Evolutionary conservation across 2,113 vertebrate species (phyloP).

Genomic region (Aplodontia rufa): DNA sequence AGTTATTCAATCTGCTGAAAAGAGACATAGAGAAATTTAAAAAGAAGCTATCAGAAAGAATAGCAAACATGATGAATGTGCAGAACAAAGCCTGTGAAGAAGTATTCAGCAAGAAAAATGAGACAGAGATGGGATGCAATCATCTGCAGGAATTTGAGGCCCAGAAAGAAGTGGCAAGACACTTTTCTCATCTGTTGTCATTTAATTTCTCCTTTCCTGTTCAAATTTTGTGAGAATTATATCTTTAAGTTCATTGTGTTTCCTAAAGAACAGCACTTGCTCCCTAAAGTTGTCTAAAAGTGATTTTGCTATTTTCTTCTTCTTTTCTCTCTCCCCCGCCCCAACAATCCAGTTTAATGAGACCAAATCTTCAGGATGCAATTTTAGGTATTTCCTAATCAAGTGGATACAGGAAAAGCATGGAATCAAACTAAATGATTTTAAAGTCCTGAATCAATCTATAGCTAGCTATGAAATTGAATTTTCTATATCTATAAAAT

Average conservation of each 20-base stretch:
- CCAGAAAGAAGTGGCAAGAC: constrained; percentile 16
- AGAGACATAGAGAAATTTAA: not conserved
- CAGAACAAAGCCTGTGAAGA: not conserved
- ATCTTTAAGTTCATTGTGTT: constrained; percentile 36
- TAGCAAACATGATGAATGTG: not conserved
- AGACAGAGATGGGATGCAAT: not conserved
- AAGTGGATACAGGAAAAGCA: not conserved
- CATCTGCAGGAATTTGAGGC: not conserved
- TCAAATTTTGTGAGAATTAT: constrained; percentile 27
- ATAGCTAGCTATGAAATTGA: not conserved
- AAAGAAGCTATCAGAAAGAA: not conserved
- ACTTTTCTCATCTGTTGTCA: not conserved
- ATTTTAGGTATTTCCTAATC: constrained; percentile 37
- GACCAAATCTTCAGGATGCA: not conserved
- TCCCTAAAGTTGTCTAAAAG: not conserved
- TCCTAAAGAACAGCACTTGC: constrained; percentile 22
- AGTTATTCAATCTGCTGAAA: constrained; percentile 2
- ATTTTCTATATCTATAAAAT: not conserved
- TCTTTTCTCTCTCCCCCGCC: not conserved
- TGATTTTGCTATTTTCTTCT: not conserved
- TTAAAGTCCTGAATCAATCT: constrained; percentile 30
- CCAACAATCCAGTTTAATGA: constrained; percentile 38
- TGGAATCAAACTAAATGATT: not conserved
- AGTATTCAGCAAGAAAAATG: constrained; percentile 31
- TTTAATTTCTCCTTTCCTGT: constrained; percentile 39